Conservation (phyloP, 2,113 vertebrate species). For the Cairina moschata region DNA sequence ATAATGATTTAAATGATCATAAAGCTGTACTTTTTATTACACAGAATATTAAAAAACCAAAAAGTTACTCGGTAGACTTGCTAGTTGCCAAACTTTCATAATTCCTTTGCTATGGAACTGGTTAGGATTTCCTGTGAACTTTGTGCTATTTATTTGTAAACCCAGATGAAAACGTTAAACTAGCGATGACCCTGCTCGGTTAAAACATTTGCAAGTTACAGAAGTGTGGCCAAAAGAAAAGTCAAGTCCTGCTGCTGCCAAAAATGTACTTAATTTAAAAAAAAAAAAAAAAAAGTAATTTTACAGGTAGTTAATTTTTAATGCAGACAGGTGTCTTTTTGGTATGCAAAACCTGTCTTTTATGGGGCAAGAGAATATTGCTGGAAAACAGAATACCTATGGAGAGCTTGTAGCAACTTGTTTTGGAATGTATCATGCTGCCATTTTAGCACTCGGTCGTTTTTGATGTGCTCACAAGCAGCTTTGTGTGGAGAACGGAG, state of each 20-base stretch:
- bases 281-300: not conserved
- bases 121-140: conserved; percentile 3
- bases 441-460: not conserved
- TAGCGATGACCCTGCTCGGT: not conserved
- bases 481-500: not conserved
- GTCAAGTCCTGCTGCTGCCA: not conserved
- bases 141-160: not conserved
- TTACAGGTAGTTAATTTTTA: conserved; percentile 52
- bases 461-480: not conserved
- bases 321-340: conserved; percentile 17
- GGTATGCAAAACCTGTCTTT: conserved; percentile 17
- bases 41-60: not conserved
- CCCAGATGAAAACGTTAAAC: conserved; percentile 29
- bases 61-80: not conserved
- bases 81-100: not conserved
- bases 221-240: conserved; percentile 8
- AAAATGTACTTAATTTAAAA: not conserved
- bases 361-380: not conserved
- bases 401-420: not conserved
- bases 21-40: not conserved
- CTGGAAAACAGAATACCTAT: not conserved
- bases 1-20: not conserved
- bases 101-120: not conserved
- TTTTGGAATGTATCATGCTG: not conserved
- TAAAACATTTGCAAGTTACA: not conserved